Evolutionary conservation across 1,140 invertebrate genomes (phyloP).

Genomic region (Hypsibius dujardini): DNA sequence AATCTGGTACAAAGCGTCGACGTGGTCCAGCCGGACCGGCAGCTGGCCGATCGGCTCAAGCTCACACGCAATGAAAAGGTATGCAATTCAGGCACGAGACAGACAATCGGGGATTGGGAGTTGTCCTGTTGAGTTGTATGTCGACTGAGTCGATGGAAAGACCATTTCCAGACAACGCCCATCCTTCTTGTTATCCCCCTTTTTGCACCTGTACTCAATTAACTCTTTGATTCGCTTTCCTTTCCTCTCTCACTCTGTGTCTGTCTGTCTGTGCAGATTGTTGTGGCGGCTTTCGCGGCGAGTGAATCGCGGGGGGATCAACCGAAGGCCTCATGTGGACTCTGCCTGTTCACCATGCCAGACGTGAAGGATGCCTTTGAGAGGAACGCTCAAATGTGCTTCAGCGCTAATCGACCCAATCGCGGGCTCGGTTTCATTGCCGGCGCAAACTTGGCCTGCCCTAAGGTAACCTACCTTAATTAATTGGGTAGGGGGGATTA

Average conservation of each 20-base stretch:
- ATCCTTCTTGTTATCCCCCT: slow-evolving; percentile 39
- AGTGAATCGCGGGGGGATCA: slow-evolving; percentile 61
- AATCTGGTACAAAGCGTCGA: slow-evolving; percentile 8
- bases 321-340: slow-evolving; percentile 52
- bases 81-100: slow-evolving; percentile 31
- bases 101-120: no score
- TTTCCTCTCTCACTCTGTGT: no score
- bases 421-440: slow-evolving; percentile 82
- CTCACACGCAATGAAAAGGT: slow-evolving; percentile 8
- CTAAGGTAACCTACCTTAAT: no score
- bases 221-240: slow-evolving; percentile 20
- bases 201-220: slow-evolving; percentile 2
- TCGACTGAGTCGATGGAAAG: no score
- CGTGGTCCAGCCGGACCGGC: slow-evolving; percentile 37
- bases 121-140: no score
- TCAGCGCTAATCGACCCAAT: slow-evolving; percentile 74
- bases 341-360: slow-evolving; percentile 47
- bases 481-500: no score
- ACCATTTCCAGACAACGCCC: slow-evolving; percentile 51
- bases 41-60: slow-evolving; percentile 20
- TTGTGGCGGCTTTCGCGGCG: slow-evolving; percentile 65
- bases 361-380: slow-evolving; percentile 81
- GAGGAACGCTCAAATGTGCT: slow-evolving; percentile 90
- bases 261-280: slow-evolving; percentile 39
- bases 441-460: slow-evolving; percentile 52